A percentile compares a stretch with the other conserved stretches of the same genome.
Evolutionary conservation across 2,797 vertebrate species (phyloP).

Genomic region (Avahi laniger): DNA sequence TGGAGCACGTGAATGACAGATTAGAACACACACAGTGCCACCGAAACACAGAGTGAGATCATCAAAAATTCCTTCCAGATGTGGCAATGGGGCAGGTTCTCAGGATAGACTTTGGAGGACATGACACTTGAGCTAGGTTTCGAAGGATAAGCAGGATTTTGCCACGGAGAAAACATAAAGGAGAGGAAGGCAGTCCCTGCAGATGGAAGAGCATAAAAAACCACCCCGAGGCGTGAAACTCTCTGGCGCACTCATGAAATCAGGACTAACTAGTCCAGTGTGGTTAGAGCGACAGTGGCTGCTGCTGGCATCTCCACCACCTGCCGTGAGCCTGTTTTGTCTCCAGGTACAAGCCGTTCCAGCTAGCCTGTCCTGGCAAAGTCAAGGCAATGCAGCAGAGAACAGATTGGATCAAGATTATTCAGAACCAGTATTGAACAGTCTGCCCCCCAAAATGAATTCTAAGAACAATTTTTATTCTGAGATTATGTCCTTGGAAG

Average conservation of each 20-base stretch:
- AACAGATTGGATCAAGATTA: background rate
- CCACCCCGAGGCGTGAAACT: background rate
- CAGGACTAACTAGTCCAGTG: background rate
- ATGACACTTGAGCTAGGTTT: background rate
- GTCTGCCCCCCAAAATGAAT: background rate
- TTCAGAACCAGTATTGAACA: background rate
- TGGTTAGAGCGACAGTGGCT: background rate
- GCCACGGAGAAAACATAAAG: slow-evolving; percentile 8
- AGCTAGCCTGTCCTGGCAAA: background rate
- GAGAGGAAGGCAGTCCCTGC: background rate
- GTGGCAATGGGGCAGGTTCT: background rate
- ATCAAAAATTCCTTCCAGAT: background rate
- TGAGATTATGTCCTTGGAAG: background rate
- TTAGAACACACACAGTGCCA: background rate
- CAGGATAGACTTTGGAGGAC: background rate
- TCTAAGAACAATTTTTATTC: background rate
- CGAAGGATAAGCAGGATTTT: slow-evolving; percentile 42
- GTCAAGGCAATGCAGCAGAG: background rate
- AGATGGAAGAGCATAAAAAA: background rate
- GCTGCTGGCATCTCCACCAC: too few species aligned
- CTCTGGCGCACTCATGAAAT: background rate
- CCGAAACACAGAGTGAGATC: background rate
- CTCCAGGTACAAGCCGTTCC: background rate
- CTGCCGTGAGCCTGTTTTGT: background rate
- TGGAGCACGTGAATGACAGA: background rate